Conservation (phyloP, 2,797 vertebrate genomes). For the Sebastes wilsoni region DNA sequence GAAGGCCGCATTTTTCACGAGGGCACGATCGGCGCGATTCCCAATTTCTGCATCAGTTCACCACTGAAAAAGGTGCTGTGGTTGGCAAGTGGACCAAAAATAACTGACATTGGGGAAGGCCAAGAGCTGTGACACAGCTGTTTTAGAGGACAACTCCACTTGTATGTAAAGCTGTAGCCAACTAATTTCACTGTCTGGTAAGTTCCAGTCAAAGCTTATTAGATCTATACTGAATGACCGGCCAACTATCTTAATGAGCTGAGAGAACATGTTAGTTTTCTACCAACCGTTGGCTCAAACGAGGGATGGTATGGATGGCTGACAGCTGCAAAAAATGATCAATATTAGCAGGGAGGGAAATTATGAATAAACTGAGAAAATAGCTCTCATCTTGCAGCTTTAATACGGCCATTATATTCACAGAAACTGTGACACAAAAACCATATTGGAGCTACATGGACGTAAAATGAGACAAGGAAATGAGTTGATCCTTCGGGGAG, state of each 20-base stretch:
- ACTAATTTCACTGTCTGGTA: conserved; percentile 77
- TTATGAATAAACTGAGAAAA: conserved; percentile 11
- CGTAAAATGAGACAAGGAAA: conserved; percentile 30
- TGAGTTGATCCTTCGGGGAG: conserved; percentile 36
- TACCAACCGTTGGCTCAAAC: conserved; percentile 14
- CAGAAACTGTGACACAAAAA: conserved; percentile 20
- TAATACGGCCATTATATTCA: not conserved
- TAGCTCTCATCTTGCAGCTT: not conserved
- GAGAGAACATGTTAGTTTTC: conserved; percentile 50
- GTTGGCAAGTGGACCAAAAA: conserved; percentile 73
- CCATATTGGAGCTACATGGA: not conserved
- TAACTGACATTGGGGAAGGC: conserved; percentile 70
- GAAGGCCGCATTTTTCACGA: conserved; percentile 72
- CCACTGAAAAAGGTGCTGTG: conserved; percentile 68
- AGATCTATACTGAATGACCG: conserved; percentile 55
- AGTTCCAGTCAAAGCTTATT: conserved; percentile 70
- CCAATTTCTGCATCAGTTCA: conserved; percentile 72
- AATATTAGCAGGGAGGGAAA: not conserved
- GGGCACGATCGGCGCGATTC: conserved; percentile 52
- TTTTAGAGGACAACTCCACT: conserved; percentile 75
- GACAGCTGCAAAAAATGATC: not conserved
- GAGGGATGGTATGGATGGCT: not conserved
- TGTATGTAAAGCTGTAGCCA: conserved; percentile 60
- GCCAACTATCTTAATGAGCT: conserved; percentile 58
- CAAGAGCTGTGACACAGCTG: conserved; percentile 76